Conservation (phyloP, 37 sponge, comb jelly and placozoan species). For the Crambe crambe region DNA sequence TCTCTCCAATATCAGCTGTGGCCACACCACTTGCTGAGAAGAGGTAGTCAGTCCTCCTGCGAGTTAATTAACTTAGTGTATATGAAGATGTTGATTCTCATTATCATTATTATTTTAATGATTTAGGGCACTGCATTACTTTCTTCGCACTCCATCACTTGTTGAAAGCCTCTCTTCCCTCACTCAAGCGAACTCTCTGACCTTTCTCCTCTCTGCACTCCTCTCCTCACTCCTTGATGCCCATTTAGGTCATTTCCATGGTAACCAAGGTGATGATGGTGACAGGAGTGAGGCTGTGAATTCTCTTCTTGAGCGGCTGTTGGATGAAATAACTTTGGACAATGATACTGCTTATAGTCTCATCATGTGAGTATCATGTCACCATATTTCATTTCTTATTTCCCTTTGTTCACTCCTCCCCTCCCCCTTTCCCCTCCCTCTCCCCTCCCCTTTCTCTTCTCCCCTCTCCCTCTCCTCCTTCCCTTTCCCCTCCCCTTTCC, state of each 20-base stretch:
- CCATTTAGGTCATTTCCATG: conserved; percentile 30
- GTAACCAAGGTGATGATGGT: not conserved
- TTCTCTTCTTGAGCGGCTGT: not conserved
- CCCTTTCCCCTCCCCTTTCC: not conserved
- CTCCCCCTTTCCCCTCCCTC: not conserved
- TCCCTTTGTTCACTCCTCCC: not conserved
- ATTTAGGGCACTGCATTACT: conserved; percentile 37
- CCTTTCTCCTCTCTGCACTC: conserved; percentile 13
- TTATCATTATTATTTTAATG: not conserved
- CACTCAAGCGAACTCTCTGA: conserved; percentile 14
- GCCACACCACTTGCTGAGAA: too few relatives aligned
- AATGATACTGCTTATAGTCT: conserved; percentile 14
- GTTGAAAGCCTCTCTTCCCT: conserved; percentile 16
- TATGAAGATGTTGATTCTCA: not conserved
- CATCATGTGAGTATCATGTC: conserved; percentile 16
- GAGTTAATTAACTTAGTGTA: not conserved
- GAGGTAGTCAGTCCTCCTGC: too few relatives aligned
- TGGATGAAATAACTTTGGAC: conserved; percentile 20
- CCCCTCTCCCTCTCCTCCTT: not conserved
- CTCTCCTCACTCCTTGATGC: conserved; percentile 26
- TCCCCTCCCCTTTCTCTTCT: not conserved
- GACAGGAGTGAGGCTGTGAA: conserved; percentile 1
- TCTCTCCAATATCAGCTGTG: too few relatives aligned
- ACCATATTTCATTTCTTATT: not conserved
- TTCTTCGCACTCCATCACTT: conserved; percentile 4